Conservation (phyloP, 2,113 vertebrate species). For the Scolopax mira region DNA sequence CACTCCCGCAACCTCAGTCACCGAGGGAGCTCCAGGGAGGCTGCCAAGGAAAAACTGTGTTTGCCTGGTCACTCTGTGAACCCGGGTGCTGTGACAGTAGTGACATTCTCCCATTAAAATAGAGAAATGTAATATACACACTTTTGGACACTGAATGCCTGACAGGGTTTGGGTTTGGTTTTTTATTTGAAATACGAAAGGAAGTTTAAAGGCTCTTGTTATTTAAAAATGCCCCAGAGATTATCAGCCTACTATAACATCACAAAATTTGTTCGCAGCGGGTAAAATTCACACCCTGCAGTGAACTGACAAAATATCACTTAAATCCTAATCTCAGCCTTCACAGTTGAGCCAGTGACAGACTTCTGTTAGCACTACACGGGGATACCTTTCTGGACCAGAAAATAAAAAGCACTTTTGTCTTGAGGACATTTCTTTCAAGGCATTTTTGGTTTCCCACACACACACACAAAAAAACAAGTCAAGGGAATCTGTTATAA, state of each 20-base stretch:
- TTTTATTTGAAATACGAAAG: neutral
- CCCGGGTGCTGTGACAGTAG: neutral
- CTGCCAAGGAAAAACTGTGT: neutral
- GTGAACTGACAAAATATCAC: slow-evolving; percentile 2
- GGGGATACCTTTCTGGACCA: neutral
- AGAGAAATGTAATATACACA: neutral
- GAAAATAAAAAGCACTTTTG: neutral
- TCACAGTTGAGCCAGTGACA: neutral
- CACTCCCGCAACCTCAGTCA: neutral
- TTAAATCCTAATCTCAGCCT: neutral
- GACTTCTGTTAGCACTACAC: neutral
- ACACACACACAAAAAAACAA: neutral
- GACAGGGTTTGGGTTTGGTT: neutral
- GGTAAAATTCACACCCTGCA: neutral
- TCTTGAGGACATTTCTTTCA: neutral
- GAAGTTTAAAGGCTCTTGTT: neutral
- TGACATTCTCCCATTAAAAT: neutral
- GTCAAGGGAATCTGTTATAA: neutral
- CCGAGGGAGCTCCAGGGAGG: neutral
- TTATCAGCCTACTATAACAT: neutral
- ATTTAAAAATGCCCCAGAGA: neutral
- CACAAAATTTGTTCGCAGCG: neutral
- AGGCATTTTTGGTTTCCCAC: neutral
- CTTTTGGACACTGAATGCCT: neutral
- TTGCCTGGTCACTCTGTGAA: neutral